Conservation (phyloP, 2,888 invertebrate genomes). For the Parnassius mnemosyne region DNA sequence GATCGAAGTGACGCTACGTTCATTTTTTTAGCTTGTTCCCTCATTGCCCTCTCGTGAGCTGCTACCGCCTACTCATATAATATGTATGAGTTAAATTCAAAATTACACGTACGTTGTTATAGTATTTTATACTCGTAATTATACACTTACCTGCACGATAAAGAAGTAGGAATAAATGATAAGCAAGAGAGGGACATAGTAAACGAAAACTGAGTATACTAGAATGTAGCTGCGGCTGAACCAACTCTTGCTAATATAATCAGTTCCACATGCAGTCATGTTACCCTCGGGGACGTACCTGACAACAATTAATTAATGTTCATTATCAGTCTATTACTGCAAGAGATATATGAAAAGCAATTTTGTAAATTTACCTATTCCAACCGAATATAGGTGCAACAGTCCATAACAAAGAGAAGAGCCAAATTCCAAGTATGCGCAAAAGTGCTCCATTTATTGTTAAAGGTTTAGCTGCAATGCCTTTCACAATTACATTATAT, state of each 20-base stretch:
- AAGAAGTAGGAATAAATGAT: slow-evolving; percentile 94
- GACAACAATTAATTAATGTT: slow-evolving; percentile 25
- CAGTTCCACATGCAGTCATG: slow-evolving; percentile 95
- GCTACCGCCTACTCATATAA: slow-evolving; percentile 82
- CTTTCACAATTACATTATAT: slow-evolving; percentile 96
- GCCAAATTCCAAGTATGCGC: slow-evolving; percentile 90
- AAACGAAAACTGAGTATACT: slow-evolving; percentile 88
- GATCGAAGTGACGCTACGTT: slow-evolving; percentile 93
- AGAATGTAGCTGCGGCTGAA: slow-evolving; percentile 89
- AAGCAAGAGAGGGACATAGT: slow-evolving; percentile 86
- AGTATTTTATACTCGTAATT: slow-evolving; percentile 29
- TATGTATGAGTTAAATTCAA: no score
- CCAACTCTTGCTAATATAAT: slow-evolving; percentile 89
- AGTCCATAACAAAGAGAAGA: slow-evolving; percentile 88
- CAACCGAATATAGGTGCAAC: slow-evolving; percentile 92
- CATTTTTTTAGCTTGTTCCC: slow-evolving; percentile 96
- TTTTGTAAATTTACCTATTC: slow-evolving; percentile 81
- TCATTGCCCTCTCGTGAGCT: slow-evolving; percentile 92
- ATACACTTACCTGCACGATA: slow-evolving; percentile 85
- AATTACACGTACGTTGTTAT: background rate
- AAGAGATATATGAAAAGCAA: background rate
- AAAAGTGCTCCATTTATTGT: slow-evolving; percentile 89
- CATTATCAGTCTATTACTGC: no score
- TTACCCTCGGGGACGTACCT: slow-evolving; percentile 97
- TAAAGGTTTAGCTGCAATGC: slow-evolving; percentile 91